phyloP scores from a whole-genome alignment of 2,113 vertebrate species.

The Euleptes europaea region DNA sequence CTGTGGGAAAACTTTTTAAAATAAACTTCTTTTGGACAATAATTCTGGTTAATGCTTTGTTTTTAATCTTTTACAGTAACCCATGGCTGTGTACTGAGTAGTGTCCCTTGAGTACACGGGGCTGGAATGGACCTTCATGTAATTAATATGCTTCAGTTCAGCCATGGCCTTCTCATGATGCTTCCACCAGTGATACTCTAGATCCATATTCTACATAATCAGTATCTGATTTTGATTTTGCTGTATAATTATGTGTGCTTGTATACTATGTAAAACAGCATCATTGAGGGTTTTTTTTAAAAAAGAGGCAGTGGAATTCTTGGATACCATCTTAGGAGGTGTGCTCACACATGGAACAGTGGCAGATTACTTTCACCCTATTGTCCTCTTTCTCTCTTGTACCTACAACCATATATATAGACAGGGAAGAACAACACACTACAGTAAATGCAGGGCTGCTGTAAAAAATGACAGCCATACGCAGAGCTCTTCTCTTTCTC shows the following conservation, averaged over 20 bases:
- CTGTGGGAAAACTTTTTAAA: constrained; percentile 31
- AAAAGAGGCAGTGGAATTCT: neutral
- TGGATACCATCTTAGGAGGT: neutral
- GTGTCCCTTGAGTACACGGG: constrained; percentile 82
- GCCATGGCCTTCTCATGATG: constrained; percentile 54
- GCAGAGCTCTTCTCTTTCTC: neutral
- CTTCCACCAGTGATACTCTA: constrained; percentile 18
- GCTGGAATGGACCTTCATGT: constrained; percentile 85
- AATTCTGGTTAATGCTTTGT: constrained; percentile 73
- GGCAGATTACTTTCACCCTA: neutral
- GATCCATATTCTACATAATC: neutral
- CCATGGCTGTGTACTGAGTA: constrained; percentile 99
- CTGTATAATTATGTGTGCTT: constrained; percentile 1
- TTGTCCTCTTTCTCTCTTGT: neutral
- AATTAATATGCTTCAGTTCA: constrained; percentile 67
- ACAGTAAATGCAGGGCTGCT: neutral
- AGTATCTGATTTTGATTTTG: neutral
- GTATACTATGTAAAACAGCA: neutral
- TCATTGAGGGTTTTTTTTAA: neutral
- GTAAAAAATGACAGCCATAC: neutral
- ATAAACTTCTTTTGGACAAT: constrained; percentile 64
- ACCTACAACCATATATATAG: neutral
- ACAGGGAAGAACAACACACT: neutral
- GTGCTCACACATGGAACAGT: neutral
- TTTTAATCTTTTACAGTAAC: constrained; percentile 92